Conservation (phyloP, 2,797 vertebrate genomes). For the Peromyscus melanophrys region DNA sequence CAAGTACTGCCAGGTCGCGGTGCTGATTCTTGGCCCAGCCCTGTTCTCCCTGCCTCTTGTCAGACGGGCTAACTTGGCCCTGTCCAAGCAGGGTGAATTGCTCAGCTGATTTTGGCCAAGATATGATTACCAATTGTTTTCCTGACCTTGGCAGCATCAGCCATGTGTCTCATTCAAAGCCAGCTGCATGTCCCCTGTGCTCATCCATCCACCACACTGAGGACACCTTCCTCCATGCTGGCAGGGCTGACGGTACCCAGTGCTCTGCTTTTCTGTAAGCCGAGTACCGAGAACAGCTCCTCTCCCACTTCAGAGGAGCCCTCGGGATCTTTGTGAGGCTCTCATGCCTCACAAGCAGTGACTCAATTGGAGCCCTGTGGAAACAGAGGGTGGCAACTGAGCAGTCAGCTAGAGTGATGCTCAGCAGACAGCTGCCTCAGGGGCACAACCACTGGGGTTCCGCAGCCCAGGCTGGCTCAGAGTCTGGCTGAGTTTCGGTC, state of each 20-base stretch:
- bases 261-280: background rate
- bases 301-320: background rate
- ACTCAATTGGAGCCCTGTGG: conserved; percentile 14
- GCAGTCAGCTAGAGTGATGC: background rate
- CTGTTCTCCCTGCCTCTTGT: conserved; percentile 27
- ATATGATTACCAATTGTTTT: conserved; percentile 47
- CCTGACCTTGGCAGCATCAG: conserved; percentile 64
- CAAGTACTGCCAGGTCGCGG: conserved; percentile 40
- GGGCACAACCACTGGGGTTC: background rate
- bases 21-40: conserved; percentile 60
- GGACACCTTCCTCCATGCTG: background rate
- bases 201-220: background rate
- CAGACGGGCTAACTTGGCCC: conserved; percentile 12
- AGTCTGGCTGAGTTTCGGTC: background rate
- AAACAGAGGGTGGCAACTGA: background rate
- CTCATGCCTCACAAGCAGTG: background rate
- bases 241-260: background rate
- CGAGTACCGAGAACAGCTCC: background rate
- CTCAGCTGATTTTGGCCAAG: conserved; percentile 72
- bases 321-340: background rate
- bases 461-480: conserved; percentile 33
- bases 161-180: conserved; percentile 9
- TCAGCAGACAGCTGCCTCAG: conserved; percentile 42
- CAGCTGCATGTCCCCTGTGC: background rate
- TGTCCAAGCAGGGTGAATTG: conserved; percentile 60